phyloP scores from a whole-genome alignment of 2,113 vertebrate species.

The Melospiza georgiana region DNA sequence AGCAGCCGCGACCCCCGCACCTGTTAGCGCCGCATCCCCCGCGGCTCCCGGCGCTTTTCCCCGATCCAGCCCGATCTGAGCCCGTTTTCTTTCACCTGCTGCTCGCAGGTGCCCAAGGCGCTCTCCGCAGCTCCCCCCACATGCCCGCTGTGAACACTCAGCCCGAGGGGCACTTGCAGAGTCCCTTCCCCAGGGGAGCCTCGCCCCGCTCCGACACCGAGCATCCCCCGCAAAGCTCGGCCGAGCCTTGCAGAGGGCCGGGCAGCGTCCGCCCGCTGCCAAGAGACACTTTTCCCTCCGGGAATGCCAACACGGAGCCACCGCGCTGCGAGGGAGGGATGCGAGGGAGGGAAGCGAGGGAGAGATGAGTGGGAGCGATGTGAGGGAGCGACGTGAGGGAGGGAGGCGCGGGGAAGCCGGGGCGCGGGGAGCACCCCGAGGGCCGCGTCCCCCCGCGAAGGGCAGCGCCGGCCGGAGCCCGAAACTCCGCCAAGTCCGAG shows the following conservation, averaged over 20 bases:
- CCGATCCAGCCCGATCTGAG: background rate
- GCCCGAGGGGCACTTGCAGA: background rate
- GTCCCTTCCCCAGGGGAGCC: background rate
- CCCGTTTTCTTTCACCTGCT: background rate
- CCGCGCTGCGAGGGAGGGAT: background rate
- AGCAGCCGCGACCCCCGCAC: background rate
- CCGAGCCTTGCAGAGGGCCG: background rate
- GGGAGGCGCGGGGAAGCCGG: background rate
- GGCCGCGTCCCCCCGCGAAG: background rate
- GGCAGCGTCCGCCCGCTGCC: background rate
- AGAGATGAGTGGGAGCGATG: background rate
- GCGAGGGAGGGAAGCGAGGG: background rate
- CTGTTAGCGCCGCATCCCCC: background rate
- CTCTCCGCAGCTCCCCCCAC: background rate
- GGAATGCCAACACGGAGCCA: background rate
- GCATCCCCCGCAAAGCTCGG: background rate
- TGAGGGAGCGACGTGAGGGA: accelerated
- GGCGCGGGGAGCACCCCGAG: background rate
- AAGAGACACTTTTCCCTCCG: background rate
- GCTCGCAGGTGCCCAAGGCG: background rate
- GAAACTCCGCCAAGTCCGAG: slow-evolving; percentile 12
- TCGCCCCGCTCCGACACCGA: background rate
- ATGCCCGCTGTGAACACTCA: background rate
- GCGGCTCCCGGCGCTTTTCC: background rate
- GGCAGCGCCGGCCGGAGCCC: background rate